phyloP scores from a whole-genome alignment of 2,888 invertebrate genomes.

The Eupeodes latifasciatus region DNA sequence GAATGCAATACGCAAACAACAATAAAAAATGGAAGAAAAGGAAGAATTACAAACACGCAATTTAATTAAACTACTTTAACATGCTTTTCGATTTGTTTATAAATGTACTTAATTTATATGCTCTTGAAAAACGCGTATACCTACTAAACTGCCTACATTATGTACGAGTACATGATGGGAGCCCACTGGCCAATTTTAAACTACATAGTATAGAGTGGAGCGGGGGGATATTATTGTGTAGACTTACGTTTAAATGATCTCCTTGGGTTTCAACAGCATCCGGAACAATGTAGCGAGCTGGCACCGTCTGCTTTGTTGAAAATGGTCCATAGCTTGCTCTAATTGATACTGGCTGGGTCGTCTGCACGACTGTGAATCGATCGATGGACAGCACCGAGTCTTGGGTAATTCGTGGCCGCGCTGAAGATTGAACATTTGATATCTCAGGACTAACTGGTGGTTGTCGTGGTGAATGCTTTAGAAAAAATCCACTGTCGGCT shows the following conservation, averaged over 20 bases:
- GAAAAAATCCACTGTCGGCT: constrained; percentile 95
- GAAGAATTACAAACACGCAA: constrained; percentile 36
- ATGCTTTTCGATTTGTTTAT: constrained; percentile 49
- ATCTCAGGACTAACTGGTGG: constrained; percentile 85
- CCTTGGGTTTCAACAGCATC: constrained; percentile 89
- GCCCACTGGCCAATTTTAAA: no score
- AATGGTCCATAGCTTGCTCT: constrained; percentile 97
- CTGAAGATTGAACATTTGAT: constrained; percentile 80
- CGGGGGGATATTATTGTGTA: no score
- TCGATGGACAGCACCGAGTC: constrained; percentile 92
- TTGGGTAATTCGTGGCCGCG: constrained; percentile 81
- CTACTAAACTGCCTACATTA: neutral
- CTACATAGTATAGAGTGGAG: no score
- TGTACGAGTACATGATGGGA: no score
- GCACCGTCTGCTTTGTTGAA: constrained; percentile 97
- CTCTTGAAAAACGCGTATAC: neutral
- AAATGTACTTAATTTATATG: constrained; percentile 39
- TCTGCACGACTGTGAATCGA: constrained; percentile 96
- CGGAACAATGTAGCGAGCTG: constrained; percentile 93
- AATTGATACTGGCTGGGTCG: constrained; percentile 95
- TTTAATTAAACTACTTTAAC: constrained; percentile 57
- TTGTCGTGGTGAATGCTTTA: constrained; percentile 92
- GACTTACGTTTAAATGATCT: constrained; percentile 82
- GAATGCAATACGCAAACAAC: constrained; percentile 41
- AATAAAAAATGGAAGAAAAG: constrained; percentile 13